Evolutionary conservation across 2,113 vertebrate genomes (phyloP).

Genomic region (Tenebrosternarchus preto): DNA sequence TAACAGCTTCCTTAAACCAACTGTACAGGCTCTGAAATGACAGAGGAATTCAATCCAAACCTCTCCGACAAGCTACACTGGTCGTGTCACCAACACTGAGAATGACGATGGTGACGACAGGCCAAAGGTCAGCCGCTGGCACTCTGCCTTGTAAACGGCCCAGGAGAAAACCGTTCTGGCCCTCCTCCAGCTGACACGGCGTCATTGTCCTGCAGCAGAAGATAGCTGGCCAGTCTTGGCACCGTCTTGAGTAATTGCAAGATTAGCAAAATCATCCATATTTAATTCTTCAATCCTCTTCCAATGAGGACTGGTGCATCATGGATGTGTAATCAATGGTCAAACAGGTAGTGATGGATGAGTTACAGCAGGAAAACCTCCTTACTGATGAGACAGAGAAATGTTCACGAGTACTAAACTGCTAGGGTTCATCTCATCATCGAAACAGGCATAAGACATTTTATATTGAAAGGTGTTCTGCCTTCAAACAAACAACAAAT

Average conservation of each 20-base stretch:
- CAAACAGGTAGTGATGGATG: background rate
- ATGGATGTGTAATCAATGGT: conserved; percentile 5
- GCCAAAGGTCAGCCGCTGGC: background rate
- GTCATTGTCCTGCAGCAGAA: no score
- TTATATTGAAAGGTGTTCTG: no score
- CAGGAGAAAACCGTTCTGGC: background rate
- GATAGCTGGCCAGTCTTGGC: no score
- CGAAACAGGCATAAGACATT: no score
- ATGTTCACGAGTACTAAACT: no score
- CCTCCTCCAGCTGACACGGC: background rate
- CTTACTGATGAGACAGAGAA: no score
- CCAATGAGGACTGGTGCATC: background rate
- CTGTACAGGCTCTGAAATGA: background rate
- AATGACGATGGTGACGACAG: background rate
- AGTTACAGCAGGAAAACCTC: no score
- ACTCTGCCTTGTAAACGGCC: background rate
- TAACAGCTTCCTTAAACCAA: background rate
- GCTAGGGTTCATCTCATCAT: no score
- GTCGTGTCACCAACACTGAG: background rate
- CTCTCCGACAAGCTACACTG: background rate
- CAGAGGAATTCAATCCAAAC: background rate
- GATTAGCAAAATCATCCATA: conserved; percentile 38
- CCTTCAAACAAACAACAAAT: background rate
- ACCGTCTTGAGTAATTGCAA: background rate
- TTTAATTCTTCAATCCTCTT: conserved; percentile 35